These are phyloP conservation scores for Diorhabda carinulata DNA, from an alignment of 1,140 invertebrate genomes.

Conservation along the genomic window DNA sequence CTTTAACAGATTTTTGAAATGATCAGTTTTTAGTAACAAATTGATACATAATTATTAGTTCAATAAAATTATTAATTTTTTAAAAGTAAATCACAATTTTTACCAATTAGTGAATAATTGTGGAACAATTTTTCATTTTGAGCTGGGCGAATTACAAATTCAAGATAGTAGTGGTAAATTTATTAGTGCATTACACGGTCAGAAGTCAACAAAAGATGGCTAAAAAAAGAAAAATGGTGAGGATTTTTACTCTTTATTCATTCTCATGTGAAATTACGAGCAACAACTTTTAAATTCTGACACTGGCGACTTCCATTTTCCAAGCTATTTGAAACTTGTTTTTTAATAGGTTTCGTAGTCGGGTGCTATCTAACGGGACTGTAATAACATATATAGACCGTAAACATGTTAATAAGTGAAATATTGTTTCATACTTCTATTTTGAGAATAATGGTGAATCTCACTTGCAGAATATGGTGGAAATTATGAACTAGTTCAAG, in stretches of 20 bases:
- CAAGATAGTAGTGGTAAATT: too few species aligned
- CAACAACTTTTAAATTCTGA: conserved; percentile 6
- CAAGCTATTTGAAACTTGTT: conserved; percentile 3
- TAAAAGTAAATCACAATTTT: too few species aligned
- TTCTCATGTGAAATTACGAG: background rate
- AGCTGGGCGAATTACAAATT: too few species aligned
- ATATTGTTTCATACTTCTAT: conserved; percentile 4
- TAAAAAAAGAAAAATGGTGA: background rate
- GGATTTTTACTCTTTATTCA: background rate
- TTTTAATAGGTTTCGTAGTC: conserved; percentile 1
- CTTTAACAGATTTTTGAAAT: too few species aligned
- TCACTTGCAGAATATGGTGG: background rate
- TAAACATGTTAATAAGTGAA: conserved; percentile 11
- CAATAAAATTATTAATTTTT: too few species aligned
- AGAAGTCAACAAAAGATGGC: background rate
- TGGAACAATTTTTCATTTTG: too few species aligned
- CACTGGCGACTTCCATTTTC: conserved; percentile 1
- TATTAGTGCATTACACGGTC: too few species aligned
- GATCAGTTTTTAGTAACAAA: too few species aligned
- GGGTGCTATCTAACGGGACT: background rate
- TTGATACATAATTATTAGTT: too few species aligned
- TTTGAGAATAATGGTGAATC: background rate
- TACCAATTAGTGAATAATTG: too few species aligned
- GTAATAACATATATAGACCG: conserved; percentile 11
- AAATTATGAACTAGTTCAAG: too few species aligned